Base-by-base conservation (phyloP, 1,140 invertebrate species). In the Drosophila elegans region DNA sequence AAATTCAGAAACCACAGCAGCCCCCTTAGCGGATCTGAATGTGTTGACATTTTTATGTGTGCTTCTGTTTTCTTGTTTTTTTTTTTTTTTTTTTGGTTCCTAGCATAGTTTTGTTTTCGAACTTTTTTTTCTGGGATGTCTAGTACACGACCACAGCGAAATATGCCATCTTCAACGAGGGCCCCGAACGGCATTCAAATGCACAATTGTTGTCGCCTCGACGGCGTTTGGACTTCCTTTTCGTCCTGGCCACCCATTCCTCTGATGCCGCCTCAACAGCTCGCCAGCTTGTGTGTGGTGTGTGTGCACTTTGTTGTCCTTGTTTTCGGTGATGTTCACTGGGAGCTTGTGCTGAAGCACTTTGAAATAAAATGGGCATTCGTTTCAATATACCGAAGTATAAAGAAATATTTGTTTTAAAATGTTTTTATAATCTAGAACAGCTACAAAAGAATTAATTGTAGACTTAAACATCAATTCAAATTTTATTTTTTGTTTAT, bases 141-240 rank as follows among this genome's bases (percentile, higher is more conserved):
- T 16, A 4, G n/a, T 11, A 44, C 16, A 44, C 41, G 54, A 72
- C 51, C 55, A 42, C 62, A 46, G 73, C 41, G 38, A 75, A 75
- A 76, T 76, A 75, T 76, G 61, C 72, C 57, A 32, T 64, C 72
- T 74, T 75, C 54, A 34, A 52, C 25, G 36, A 60, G 32, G 57
- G 38, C 52, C 62, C 80, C 78, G 63, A 75, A 66, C 49, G 83
- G 74, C 84, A 88, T 89, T 88, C 84, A 88, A 83, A 88, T 89
- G 84, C 84, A 88, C 83, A 88, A 88, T 88, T 88, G 84, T 83
- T 88, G 83, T 88, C 83, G 68, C 76, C 80, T 36, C 84, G 60
- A 59, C 79, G 61, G 64, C 73, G 54, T 63, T 64, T 55, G 74
- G 41, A 38, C 46, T 68, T 60, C 57, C 63, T 45, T 49, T 41